Percentiles rank a stretch among this genome's conserved stretches.
Conservation (phyloP, 2,113 vertebrate genomes). For the Corythaeola cristata region DNA sequence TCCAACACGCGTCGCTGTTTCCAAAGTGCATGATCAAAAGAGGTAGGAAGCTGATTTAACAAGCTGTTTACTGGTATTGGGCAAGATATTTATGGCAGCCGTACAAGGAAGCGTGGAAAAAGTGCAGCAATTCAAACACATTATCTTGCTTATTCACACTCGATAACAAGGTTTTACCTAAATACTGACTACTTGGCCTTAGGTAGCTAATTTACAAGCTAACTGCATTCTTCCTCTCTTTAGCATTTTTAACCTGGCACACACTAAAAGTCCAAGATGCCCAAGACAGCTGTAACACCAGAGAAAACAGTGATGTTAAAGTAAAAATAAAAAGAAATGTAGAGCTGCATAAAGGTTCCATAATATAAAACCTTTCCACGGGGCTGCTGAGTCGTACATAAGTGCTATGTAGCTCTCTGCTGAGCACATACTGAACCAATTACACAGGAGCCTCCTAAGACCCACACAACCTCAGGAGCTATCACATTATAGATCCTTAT, state of each 20-base stretch:
- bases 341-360: background rate
- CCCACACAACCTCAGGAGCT: background rate
- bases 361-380: background rate
- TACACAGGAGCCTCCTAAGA: conserved; percentile 6
- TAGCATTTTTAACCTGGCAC: background rate
- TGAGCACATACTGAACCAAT: background rate
- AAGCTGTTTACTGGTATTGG: background rate
- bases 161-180: background rate
- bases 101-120: background rate
- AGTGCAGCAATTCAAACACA: background rate
- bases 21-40: fast-evolving
- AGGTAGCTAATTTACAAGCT: background rate
- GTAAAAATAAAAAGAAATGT: fast-evolving
- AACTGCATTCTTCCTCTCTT: background rate
- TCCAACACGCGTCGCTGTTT: fast-evolving
- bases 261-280: background rate
- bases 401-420: background rate
- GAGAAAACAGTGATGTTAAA: background rate
- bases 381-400: background rate
- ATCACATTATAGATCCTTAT: conserved; percentile 4
- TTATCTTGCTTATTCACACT: background rate
- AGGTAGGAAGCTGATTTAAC: background rate
- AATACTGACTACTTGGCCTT: background rate
- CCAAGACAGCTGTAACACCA: background rate
- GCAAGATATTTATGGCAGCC: background rate